These are phyloP conservation scores for Pelecanus crispus DNA, from an alignment of 2,113 vertebrate species.

Conservation along the genomic window DNA sequence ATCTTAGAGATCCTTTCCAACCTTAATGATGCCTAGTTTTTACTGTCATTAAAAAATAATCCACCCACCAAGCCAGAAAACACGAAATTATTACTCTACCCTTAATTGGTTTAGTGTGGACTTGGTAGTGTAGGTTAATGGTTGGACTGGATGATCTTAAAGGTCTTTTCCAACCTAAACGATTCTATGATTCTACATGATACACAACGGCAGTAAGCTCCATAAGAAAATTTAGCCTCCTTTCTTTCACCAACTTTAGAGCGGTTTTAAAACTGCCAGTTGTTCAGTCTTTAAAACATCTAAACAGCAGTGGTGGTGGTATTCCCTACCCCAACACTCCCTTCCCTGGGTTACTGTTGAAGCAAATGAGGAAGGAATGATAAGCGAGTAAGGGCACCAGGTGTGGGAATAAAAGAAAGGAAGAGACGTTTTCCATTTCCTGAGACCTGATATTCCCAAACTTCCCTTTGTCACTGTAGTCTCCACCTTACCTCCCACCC, in stretches of 20 bases:
- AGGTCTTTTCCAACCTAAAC: too few relatives aligned
- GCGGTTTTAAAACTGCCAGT: not conserved
- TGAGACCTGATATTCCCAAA: not conserved
- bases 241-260: not conserved
- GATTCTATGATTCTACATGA: too few relatives aligned
- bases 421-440: not conserved
- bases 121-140: too few relatives aligned
- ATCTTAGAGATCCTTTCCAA: too few relatives aligned
- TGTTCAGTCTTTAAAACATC: not conserved
- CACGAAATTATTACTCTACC: too few relatives aligned
- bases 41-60: too few relatives aligned
- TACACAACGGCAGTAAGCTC: not conserved
- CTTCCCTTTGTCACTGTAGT: not conserved
- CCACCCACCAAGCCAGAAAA: too few relatives aligned
- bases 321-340: not conserved
- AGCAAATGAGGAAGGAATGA: not conserved
- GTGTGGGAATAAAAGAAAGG: not conserved
- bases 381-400: not conserved
- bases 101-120: too few relatives aligned
- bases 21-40: too few relatives aligned
- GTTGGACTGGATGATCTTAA: too few relatives aligned
- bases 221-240: not conserved
- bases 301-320: not conserved
- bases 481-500: not conserved
- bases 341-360: not conserved